Evolutionary conservation across 2,888 invertebrate species (phyloP).

Genomic region (Tetranychus truncatus): DNA sequence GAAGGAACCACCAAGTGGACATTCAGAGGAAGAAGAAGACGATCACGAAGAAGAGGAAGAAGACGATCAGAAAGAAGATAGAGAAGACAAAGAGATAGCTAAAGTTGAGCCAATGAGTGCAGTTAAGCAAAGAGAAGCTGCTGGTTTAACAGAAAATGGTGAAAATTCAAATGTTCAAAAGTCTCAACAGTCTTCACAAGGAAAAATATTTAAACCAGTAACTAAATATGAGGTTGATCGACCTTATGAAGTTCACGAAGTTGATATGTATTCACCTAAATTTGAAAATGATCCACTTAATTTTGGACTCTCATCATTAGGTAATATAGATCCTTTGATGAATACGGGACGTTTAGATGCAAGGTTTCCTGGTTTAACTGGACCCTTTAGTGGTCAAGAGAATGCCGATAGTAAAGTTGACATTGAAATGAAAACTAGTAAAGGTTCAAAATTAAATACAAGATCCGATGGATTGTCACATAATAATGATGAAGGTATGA

Average conservation of each 20-base stretch:
- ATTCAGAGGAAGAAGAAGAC: not conserved
- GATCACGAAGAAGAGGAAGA: not conserved
- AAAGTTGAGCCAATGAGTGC: not conserved
- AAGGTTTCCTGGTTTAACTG: not conserved
- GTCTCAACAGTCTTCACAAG: not conserved
- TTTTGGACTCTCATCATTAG: not conserved
- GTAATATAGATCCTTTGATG: not conserved
- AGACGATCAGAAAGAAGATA: constrained; percentile 8
- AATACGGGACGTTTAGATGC: not conserved
- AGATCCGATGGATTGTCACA: not conserved
- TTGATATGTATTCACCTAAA: not conserved
- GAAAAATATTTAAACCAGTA: not conserved
- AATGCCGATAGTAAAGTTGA: not conserved
- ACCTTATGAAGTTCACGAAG: not conserved
- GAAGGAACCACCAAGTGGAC: not conserved
- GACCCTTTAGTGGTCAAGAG: not conserved
- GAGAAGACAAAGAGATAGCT: not conserved
- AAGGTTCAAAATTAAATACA: not conserved
- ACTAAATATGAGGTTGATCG: not conserved
- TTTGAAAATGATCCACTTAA: not conserved
- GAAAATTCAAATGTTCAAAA: not conserved
- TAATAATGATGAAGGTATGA: not conserved
- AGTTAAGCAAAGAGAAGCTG: not conserved
- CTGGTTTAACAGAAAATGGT: not conserved
- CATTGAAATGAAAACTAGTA: not conserved